Evolutionary conservation across 1,140 invertebrate genomes (phyloP).

Genomic region (Zeugodacus cucurbitae): DNA sequence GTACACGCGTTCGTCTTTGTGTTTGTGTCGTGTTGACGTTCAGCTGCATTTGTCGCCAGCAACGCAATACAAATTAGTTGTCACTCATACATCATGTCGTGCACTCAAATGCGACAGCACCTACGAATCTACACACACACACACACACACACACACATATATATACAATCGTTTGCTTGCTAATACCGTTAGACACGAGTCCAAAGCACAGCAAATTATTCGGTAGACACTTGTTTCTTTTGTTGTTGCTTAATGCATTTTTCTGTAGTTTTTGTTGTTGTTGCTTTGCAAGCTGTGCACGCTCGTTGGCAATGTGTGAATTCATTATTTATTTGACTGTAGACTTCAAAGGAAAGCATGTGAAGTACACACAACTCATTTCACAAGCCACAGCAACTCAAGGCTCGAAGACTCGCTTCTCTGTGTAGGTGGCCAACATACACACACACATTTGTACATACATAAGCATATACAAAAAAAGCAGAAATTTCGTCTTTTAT

Average conservation of each 20-base stretch:
- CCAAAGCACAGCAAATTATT: background rate
- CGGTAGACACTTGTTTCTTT: background rate
- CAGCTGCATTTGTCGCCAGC: background rate
- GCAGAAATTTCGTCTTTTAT: too few relatives aligned
- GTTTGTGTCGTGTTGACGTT: background rate
- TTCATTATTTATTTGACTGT: background rate
- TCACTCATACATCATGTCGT: constrained; percentile 15
- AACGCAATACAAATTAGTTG: constrained; percentile 12
- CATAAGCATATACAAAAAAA: too few relatives aligned
- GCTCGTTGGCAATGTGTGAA: background rate
- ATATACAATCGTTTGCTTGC: too few relatives aligned
- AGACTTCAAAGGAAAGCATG: background rate
- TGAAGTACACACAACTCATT: background rate
- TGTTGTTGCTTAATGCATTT: background rate
- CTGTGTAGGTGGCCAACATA: too few relatives aligned
- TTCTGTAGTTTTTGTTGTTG: background rate
- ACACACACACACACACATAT: background rate
- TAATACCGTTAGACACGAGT: background rate
- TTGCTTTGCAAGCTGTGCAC: background rate
- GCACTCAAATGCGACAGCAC: background rate
- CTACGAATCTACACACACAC: background rate
- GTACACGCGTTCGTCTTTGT: background rate
- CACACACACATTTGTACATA: too few relatives aligned
- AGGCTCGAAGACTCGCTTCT: too few relatives aligned
- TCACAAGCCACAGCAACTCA: background rate